Percentiles rank a stretch among this genome's conserved stretches.
phyloP scores from a whole-genome alignment of 2,888 invertebrate species.

The Morpho achilles region DNA sequence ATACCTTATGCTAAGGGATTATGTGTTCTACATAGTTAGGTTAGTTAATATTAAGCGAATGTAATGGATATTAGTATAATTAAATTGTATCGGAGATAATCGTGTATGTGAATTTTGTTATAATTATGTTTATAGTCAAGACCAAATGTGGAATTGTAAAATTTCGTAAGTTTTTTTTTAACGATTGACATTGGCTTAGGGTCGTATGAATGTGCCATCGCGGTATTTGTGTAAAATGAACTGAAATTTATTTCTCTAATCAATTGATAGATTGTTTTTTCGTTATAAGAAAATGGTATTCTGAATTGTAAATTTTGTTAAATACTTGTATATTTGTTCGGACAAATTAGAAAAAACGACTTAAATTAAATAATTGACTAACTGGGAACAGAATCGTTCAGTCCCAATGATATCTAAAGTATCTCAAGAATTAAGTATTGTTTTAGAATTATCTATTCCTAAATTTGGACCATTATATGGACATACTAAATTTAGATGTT shows the following conservation, averaged over 20 bases:
- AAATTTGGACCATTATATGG: too few species aligned
- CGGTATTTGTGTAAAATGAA: constrained; percentile 9
- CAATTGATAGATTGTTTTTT: constrained; percentile 20
- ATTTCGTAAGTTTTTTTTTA: not conserved
- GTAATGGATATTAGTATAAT: not conserved
- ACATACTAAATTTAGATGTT: too few species aligned
- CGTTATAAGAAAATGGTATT: constrained; percentile 23
- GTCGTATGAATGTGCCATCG: constrained; percentile 20
- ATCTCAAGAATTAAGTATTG: too few species aligned
- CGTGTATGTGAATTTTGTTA: constrained; percentile 5
- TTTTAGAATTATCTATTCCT: too few species aligned
- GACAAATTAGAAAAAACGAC: not conserved
- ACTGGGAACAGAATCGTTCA: not conserved
- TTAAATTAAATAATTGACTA: not conserved
- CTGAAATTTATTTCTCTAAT: constrained; percentile 11
- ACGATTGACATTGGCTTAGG: not conserved
- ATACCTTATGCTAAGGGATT: constrained; percentile 16
- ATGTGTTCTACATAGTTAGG: constrained; percentile 24
- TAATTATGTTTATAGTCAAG: constrained; percentile 12
- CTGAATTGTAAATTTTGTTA: constrained; percentile 21
- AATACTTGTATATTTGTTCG: constrained; percentile 18
- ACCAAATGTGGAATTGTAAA: constrained; percentile 20
- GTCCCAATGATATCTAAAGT: too few species aligned
- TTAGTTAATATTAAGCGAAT: constrained; percentile 2
- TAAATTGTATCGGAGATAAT: constrained; percentile 3